Percentiles rank a stretch among this genome's conserved stretches.
These are phyloP conservation scores for Colinus virginianus DNA, from an alignment of 2,113 vertebrate species.

Conservation along the genomic window DNA sequence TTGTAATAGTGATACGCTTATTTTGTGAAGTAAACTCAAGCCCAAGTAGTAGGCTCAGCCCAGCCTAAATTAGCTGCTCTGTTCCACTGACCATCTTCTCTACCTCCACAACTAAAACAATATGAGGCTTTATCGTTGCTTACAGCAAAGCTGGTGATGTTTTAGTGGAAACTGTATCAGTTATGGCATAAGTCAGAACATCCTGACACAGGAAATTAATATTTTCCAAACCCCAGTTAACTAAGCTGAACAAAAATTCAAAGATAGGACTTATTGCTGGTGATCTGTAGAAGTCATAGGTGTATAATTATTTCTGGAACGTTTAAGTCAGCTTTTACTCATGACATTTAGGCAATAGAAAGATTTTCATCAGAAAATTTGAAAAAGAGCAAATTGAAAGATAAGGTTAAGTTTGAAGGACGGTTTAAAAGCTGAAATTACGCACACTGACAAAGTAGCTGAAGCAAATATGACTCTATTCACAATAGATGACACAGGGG, in stretches of 20 bases:
- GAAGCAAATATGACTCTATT: not conserved
- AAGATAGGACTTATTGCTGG: not conserved
- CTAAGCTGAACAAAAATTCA: not conserved
- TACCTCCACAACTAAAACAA: too few relatives aligned
- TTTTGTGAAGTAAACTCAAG: not conserved
- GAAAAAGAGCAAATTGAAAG: not conserved
- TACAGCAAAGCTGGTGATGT: not conserved
- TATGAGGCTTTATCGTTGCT: not conserved
- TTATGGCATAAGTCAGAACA: conserved; percentile 39
- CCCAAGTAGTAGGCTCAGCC: not conserved
- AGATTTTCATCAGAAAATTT: not conserved
- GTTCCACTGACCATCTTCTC: not conserved
- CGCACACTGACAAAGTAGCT: not conserved
- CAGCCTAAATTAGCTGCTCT: not conserved
- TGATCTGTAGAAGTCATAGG: not conserved
- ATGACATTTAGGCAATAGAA: not conserved
- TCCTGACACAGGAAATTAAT: conserved; percentile 3
- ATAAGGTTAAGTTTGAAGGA: not conserved
- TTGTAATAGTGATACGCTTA: not conserved
- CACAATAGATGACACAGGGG: not conserved
- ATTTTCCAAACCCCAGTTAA: conserved; percentile 12
- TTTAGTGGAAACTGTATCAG: not conserved
- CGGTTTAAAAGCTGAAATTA: not conserved
- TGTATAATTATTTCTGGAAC: not conserved
- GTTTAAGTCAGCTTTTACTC: not conserved